phyloP scores from a whole-genome alignment of 2,888 invertebrate genomes.

The Eupithecia insigniata region DNA sequence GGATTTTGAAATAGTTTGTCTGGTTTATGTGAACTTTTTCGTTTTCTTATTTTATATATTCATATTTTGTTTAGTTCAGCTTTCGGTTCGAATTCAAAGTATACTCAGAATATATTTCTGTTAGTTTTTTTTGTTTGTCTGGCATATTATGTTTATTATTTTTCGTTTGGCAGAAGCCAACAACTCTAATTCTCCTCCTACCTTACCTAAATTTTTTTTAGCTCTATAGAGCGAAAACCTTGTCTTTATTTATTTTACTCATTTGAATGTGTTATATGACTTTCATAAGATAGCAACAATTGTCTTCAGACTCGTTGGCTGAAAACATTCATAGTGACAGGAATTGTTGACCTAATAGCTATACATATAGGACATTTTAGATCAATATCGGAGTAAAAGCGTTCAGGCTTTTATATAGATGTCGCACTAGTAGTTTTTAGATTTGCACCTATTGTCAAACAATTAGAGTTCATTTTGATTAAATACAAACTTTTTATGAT shows the following conservation, averaged over 20 bases:
- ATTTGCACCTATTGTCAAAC: neutral
- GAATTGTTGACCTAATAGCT: conserved; percentile 27
- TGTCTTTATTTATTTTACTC: neutral
- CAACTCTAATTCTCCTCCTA: too few species aligned
- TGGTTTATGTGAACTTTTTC: neutral
- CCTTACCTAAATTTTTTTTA: too few species aligned
- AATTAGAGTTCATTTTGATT: neutral
- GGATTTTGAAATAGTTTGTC: conserved; percentile 1
- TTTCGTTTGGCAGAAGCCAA: neutral
- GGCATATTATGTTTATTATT: neutral
- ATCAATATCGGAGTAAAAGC: neutral
- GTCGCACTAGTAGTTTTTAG: neutral
- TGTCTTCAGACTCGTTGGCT: neutral
- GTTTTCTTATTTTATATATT: neutral
- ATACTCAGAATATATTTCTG: neutral
- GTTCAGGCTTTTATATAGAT: neutral
- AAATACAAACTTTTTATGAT: too few species aligned
- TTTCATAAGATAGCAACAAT: neutral
- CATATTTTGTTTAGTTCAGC: too few species aligned
- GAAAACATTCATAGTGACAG: conserved; percentile 25
- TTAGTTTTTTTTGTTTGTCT: neutral
- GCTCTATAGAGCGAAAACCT: too few species aligned
- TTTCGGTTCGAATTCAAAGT: too few species aligned
- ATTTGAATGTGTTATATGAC: neutral
- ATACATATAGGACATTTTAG: conserved; percentile 13